Evolutionary conservation across 2,113 vertebrate genomes (phyloP).

Genomic region (Telmatochromis sp.): DNA sequence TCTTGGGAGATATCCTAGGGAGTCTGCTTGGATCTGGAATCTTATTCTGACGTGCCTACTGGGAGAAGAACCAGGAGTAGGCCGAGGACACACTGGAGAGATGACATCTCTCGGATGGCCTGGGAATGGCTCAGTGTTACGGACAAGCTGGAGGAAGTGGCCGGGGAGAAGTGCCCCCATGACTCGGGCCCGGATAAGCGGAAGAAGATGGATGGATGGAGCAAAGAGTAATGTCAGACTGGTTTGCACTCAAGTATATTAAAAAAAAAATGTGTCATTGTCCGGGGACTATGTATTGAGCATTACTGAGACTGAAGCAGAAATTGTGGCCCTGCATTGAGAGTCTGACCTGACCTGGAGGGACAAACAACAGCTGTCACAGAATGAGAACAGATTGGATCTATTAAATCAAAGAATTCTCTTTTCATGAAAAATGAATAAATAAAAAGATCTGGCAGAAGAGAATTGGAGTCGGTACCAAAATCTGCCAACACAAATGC

Average conservation of each 20-base stretch:
- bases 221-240: not conserved
- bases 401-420: not conserved
- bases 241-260: not conserved
- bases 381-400: not conserved
- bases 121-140: not conserved
- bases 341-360: not conserved
- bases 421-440: not conserved
- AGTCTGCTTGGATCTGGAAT: not conserved
- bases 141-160: not conserved
- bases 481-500: not conserved
- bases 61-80: not conserved
- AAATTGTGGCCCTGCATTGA: not conserved
- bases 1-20: not conserved
- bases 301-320: not conserved
- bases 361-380: not conserved
- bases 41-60: not conserved
- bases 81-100: not conserved
- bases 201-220: not conserved
- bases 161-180: not conserved
- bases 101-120: not conserved
- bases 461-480: not conserved
- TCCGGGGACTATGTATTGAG: fast-evolving
- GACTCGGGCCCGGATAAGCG: fast-evolving
- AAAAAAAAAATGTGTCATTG: not conserved
- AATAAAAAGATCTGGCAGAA: not conserved